Evolutionary conservation across 2,113 vertebrate species (phyloP).

Genomic region (Microcebus ravelobensis): DNA sequence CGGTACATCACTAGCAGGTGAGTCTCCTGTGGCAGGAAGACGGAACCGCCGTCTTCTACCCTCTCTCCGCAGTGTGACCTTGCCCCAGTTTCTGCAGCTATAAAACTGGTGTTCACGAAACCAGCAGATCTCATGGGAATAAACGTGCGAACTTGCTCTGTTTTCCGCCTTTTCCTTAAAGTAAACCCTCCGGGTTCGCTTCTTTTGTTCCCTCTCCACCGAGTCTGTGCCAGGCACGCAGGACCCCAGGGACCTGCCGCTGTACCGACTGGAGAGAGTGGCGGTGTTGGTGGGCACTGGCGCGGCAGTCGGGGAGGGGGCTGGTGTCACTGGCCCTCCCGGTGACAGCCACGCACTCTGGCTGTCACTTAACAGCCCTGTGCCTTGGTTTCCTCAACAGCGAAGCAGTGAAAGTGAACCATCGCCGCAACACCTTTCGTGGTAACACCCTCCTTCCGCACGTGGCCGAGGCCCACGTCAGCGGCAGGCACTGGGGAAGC

Average conservation of each 20-base stretch:
- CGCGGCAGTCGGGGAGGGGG: rapidly evolving
- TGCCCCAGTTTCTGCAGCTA: neutral
- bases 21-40: neutral
- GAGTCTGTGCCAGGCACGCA: no score
- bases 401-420: rapidly evolving
- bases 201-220: neutral
- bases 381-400: neutral
- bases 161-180: neutral
- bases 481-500: neutral
- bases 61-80: neutral
- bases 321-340: neutral
- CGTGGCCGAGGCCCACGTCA: neutral
- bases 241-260: neutral
- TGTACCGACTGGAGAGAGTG: no score
- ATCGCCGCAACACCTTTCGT: neutral
- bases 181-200: neutral
- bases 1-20: neutral
- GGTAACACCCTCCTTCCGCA: neutral
- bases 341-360: no score
- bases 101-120: no score
- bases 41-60: no score
- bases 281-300: no score
- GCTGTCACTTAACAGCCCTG: neutral
- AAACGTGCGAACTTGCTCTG: neutral
- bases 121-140: neutral